phyloP scores from a whole-genome alignment of 2,888 invertebrate genomes.

The Temnothorax unifasciatus region DNA sequence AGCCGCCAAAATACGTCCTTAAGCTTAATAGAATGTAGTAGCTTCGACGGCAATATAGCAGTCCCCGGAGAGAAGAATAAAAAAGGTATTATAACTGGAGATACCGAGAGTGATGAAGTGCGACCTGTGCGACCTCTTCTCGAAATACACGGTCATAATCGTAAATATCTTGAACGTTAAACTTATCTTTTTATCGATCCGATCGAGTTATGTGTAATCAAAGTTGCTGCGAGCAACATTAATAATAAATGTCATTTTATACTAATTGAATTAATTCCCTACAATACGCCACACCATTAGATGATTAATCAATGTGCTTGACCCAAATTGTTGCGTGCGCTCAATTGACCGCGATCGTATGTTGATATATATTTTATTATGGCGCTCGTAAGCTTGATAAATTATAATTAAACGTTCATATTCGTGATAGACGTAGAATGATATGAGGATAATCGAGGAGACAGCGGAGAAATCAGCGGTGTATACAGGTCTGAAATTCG shows the following conservation, averaged over 20 bases:
- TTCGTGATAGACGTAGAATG: conserved; percentile 13
- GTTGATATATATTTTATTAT: conserved; percentile 37
- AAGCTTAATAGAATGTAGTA: conserved; percentile 45
- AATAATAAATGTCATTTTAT: conserved; percentile 27
- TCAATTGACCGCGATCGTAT: not conserved
- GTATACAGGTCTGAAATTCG: conserved; percentile 26
- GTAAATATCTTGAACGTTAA: conserved; percentile 8
- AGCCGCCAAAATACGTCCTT: conserved; percentile 37
- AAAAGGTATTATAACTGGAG: not conserved
- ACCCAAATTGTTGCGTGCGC: not conserved
- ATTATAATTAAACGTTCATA: conserved; percentile 41
- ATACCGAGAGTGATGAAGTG: conserved; percentile 21
- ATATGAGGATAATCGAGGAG: conserved; percentile 8
- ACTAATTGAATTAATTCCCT: conserved; percentile 25
- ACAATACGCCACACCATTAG: not conserved
- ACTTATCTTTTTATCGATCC: not conserved
- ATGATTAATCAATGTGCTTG: conserved; percentile 36
- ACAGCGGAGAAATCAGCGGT: conserved; percentile 26
- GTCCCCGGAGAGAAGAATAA: not conserved
- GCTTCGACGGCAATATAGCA: conserved; percentile 37
- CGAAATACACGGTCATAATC: conserved; percentile 39
- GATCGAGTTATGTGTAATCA: not conserved
- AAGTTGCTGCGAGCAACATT: not conserved
- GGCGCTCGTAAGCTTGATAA: conserved; percentile 2
- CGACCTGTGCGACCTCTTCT: conserved; percentile 22